Base-by-base conservation (phyloP, 2,113 vertebrate genomes). In the Psettodes erumei region DNA sequence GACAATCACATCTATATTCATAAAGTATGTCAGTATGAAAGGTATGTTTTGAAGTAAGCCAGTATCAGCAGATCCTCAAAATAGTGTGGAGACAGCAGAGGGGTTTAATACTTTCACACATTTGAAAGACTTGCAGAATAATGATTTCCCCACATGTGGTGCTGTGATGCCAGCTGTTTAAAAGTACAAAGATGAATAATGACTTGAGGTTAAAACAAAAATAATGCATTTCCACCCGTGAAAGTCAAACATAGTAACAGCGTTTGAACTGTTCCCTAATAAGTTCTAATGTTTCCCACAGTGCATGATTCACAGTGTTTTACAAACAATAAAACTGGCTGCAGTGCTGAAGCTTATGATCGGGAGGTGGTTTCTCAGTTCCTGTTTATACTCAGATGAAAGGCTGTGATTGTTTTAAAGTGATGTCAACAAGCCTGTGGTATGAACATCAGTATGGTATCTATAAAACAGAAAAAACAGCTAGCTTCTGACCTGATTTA, bases 261-360 rank as follows among this genome's bases (percentile, higher is more conserved):
- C 40, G 37, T 55, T 54, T 67, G 28, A 69, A 64, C 58, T 13
- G 18, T 79, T 67, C 53, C 45, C 30, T 67, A 58, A 51, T 62
- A 71, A 63, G 47, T 37, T 37, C 5, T 72, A 53, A 82, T 55
- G 75, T 73, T 62, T 75, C 74, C 63, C 70, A 71, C 58, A 70
- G 62, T 69, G 70, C 19, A 47, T 6, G 11, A 54, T 58, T 66
- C 62, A 47, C 27, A 38, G 35, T 60, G 43, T 35, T 47, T 71
- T 50, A 32, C 35, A 28, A 56, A 32, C 40, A 79, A 33, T 40
- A 51, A 6, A 55, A 63, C 15, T 28, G 28, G 37, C 15, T 50
- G 72, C 51, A 45, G 18, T 12, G 30, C 67, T 68, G 33, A 40
- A 54, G 62, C 5, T 8, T 45, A 47, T 27, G 25, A 51, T 47